Percentiles rank a stretch among this genome's conserved stretches.
phyloP scores from a whole-genome alignment of 1,140 invertebrate species.

The Reticulitermes speratus region DNA sequence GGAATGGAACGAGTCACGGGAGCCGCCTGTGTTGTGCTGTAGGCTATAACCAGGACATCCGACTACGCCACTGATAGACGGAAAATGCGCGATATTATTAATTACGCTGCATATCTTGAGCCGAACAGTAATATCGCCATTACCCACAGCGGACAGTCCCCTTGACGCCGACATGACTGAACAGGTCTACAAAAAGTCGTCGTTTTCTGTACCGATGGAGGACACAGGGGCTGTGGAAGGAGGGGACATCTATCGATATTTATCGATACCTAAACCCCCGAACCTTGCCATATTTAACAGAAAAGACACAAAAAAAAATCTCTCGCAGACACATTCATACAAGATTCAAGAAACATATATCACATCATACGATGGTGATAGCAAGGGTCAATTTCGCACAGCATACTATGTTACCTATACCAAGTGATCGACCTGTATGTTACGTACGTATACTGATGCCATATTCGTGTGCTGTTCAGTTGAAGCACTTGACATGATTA shows the following conservation, averaged over 20 bases:
- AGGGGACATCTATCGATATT: neutral
- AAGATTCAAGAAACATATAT: constrained; percentile 16
- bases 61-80: no score
- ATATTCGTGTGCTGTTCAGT: constrained; percentile 5
- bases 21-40: no score
- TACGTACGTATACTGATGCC: neutral
- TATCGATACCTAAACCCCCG: neutral
- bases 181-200: neutral
- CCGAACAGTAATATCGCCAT: no score
- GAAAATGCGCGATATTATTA: no score
- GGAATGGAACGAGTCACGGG: no score
- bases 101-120: no score
- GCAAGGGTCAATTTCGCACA: constrained; percentile 3
- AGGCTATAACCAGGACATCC: no score
- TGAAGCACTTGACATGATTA: constrained; percentile 16
- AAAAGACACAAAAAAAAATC: neutral
- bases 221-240: neutral
- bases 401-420: constrained; percentile 2
- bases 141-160: no score
- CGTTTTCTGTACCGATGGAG: neutral
- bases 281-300: constrained; percentile 6
- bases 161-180: neutral
- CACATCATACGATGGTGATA: neutral
- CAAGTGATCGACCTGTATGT: neutral
- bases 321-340: neutral